These are phyloP conservation scores for Rousettus leschenaultii DNA, from an alignment of 2,113 vertebrate species.

Conservation along the genomic window DNA sequence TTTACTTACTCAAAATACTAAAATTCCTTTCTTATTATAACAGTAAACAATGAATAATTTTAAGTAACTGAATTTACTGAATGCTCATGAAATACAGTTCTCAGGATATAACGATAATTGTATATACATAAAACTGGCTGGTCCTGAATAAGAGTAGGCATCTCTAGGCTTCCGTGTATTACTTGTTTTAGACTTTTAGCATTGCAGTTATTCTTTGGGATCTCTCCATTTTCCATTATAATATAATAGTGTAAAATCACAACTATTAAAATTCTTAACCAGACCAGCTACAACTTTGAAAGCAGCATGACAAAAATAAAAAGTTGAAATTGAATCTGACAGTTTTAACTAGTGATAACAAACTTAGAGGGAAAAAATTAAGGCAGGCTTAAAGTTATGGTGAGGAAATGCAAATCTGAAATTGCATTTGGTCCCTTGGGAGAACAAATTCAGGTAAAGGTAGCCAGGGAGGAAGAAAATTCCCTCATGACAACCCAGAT, in stretches of 20 bases:
- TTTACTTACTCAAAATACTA: not conserved
- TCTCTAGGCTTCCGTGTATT: not conserved
- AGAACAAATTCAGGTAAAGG: slow-evolving; percentile 15
- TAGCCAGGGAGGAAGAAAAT: not conserved
- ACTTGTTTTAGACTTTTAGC: not conserved
- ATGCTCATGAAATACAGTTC: not conserved
- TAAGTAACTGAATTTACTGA: not conserved
- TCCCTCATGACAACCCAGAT: not conserved
- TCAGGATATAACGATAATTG: not conserved
- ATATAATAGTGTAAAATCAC: not conserved
- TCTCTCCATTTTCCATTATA: not conserved
- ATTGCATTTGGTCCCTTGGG: slow-evolving; percentile 53
- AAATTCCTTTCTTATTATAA: not conserved
- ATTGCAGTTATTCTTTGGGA: not conserved
- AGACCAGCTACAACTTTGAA: not conserved
- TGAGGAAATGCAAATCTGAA: slow-evolving; percentile 62
- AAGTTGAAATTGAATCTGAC: not conserved
- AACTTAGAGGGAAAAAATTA: slow-evolving; percentile 29
- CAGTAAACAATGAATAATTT: not conserved
- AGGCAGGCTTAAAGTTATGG: slow-evolving; percentile 33
- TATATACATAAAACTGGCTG: not conserved
- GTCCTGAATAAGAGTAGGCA: not conserved
- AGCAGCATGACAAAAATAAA: not conserved
- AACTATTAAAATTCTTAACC: not conserved
- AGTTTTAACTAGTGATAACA: slow-evolving; percentile 23